Base-by-base conservation (phyloP, 2,797 vertebrate species). In the Heteromormyrus szaboi region DNA sequence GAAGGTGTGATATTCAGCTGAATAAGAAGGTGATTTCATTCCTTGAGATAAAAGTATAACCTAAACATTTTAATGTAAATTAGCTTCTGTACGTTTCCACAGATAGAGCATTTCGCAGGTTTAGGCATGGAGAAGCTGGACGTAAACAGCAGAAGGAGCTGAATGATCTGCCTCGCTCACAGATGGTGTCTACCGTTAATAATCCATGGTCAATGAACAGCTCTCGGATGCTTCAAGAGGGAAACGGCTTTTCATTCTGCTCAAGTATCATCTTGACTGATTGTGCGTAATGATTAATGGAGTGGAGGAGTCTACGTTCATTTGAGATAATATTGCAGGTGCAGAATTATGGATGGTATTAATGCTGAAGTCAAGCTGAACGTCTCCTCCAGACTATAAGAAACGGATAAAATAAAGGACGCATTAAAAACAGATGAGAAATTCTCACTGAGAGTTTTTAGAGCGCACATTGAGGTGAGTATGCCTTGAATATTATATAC, bases 271-370 rank as follows among this genome's bases (percentile, higher is more conserved):
- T 48, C 79, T 83, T 48, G 79, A 48, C 44, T 83, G 79, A 83
- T 83, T 83, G 79, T 83, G 44, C 44, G 41, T 22, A 83, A 22
- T 83, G 79, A 83, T 41, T 83, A 83, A 83, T 83, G 41, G 79
- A 83, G 79, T 83, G 79, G 44, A 83, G 37, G 79, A 22, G 6
- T 19, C 79, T n/a, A 22, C 19, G 37, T 83, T 83, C 79, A 83
- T 83, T 83, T 83, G 44, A 83, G 79, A 83, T 83, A 83, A 83
- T 83, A 83, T 83, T 83, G 44, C 79, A 83, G 79, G 79, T 83
- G 79, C 79, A 48, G 41, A n/a, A 48, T 83, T 44, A 83, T 48
- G 19, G 79, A 22, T 22, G n/a, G 79, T 41, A 22, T 83, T 83
- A 83, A 9, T 46, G 8, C n/a, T 83, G 79, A 22, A 83, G 79